Evolutionary conservation across 2,888 invertebrate genomes (phyloP).

Genomic region (Magallana nippona): DNA sequence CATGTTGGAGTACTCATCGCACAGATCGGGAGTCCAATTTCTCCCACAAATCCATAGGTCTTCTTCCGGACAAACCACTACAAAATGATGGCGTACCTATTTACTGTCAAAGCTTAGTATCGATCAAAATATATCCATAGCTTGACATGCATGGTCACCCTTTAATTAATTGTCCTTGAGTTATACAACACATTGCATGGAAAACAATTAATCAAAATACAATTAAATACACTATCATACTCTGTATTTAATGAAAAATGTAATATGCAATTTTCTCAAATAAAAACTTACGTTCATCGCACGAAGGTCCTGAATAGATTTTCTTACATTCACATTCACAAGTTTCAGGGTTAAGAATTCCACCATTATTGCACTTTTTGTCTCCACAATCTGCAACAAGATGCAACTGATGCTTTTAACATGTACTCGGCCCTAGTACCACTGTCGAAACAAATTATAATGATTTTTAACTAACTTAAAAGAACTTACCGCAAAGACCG

Average conservation of each 20-base stretch:
- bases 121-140: background rate
- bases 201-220: too few relatives aligned
- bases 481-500: conserved; percentile 67
- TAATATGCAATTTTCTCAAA: background rate
- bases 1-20: conserved; percentile 64
- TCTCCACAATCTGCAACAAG: conserved; percentile 65
- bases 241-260: too few relatives aligned
- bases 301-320: conserved; percentile 62
- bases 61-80: conserved; percentile 67
- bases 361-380: conserved; percentile 67
- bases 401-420: too few relatives aligned
- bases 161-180: too few relatives aligned
- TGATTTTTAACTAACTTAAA: background rate
- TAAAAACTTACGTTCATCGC: conserved; percentile 64
- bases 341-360: conserved; percentile 59
- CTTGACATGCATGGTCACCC: too few relatives aligned
- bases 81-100: conserved; percentile 19
- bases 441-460: background rate
- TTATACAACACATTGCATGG: too few relatives aligned
- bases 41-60: conserved; percentile 67
- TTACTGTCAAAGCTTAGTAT: background rate
- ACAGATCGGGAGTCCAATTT: conserved; percentile 60
- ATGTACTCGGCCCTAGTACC: too few relatives aligned
- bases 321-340: conserved; percentile 66
- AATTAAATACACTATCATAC: too few relatives aligned